Evolutionary conservation across 2,113 vertebrate genomes (phyloP).

Genomic region (Lonchura striata): DNA sequence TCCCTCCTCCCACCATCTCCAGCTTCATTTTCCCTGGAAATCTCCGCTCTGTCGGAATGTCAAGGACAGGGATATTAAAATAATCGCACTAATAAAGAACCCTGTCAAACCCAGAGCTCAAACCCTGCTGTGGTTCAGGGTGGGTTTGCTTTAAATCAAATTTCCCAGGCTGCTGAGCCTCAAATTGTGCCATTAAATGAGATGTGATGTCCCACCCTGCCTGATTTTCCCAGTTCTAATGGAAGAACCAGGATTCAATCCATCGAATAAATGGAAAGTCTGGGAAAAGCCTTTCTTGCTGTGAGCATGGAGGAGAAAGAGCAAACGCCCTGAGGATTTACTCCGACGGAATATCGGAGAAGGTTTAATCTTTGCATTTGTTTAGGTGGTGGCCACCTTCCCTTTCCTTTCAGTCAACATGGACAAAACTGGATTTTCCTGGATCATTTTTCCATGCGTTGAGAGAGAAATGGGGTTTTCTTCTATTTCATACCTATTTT

Average conservation of each 20-base stretch:
- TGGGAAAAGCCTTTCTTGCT: neutral
- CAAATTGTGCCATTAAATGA: neutral
- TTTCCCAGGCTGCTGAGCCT: conserved; percentile 3
- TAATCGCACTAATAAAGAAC: neutral
- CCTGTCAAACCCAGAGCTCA: conserved; percentile 1
- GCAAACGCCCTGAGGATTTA: neutral
- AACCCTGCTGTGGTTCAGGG: conserved; percentile 1
- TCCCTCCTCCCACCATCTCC: neutral
- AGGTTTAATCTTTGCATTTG: neutral
- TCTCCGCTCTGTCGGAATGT: neutral
- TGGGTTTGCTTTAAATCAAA: conserved; percentile 28
- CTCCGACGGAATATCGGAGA: neutral
- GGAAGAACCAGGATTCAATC: neutral
- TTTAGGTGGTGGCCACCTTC: neutral
- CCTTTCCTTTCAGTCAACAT: neutral
- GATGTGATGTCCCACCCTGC: neutral
- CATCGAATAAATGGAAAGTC: neutral
- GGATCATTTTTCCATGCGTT: neutral
- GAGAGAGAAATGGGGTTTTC: neutral
- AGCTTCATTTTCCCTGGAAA: conserved; percentile 2
- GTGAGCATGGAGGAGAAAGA: neutral
- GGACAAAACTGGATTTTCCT: neutral
- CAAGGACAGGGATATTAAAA: conserved; percentile 45
- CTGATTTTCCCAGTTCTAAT: neutral
- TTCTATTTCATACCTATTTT: neutral